phyloP scores from a whole-genome alignment of 2,797 vertebrate species.

The Enteromius radiatus region DNA sequence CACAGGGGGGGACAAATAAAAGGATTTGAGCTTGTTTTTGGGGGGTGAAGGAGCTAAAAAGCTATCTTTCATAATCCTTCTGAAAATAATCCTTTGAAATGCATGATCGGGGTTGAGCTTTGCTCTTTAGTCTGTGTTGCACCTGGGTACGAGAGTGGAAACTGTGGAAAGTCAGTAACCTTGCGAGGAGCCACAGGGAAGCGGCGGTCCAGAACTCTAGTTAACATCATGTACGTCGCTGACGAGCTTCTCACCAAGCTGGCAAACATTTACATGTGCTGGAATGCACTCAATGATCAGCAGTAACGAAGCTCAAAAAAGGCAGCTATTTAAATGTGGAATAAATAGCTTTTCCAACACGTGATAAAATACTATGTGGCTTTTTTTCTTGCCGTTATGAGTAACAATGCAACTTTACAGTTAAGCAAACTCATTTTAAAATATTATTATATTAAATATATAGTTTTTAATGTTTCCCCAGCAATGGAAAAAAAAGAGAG shows the following conservation, averaged over 20 bases:
- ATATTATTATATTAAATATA: no score
- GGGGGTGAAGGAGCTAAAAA: constrained; percentile 79
- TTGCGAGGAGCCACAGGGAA: constrained; percentile 15
- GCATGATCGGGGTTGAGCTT: constrained; percentile 74
- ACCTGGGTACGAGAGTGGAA: constrained; percentile 50
- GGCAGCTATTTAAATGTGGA: no score
- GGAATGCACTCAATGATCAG: not conserved
- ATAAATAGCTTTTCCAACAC: not conserved
- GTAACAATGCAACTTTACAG: not conserved
- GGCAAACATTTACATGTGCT: not conserved
- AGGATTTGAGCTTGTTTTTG: constrained; percentile 77
- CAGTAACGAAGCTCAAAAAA: not conserved
- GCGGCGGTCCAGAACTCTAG: constrained; percentile 6
- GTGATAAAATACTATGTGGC: not conserved
- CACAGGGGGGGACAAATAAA: constrained; percentile 79
- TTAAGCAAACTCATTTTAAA: not conserved
- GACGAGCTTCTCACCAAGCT: not conserved
- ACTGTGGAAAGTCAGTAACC: constrained; percentile 2
- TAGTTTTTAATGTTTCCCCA: no score
- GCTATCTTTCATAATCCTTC: constrained; percentile 86
- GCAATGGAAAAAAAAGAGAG: not conserved
- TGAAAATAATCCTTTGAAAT: constrained; percentile 85
- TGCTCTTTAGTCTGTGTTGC: constrained; percentile 40
- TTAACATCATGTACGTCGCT: not conserved
- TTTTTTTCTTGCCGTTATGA: not conserved